Conservation (phyloP, 92 coral and sea anemone species). For the Metridium senile region DNA sequence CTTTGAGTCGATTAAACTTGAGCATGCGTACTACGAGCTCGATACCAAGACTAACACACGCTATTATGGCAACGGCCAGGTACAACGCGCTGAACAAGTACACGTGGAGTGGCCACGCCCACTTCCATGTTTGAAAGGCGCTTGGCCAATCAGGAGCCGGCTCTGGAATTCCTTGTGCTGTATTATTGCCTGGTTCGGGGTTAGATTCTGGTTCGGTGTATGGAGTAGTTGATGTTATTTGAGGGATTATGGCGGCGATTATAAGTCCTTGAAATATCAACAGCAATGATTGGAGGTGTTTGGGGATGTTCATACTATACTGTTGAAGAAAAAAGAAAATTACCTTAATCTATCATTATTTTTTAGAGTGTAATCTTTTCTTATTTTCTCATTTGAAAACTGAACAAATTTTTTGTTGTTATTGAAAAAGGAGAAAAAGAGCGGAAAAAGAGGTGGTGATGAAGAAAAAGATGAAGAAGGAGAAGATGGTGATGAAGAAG, state of each 20-base stretch:
- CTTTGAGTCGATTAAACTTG: slow-evolving; percentile 19
- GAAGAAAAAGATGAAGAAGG: too few species aligned
- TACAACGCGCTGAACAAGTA: slow-evolving; percentile 31
- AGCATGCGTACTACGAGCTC: slow-evolving; percentile 7
- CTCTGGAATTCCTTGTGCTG: slow-evolving; percentile 33
- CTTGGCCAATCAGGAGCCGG: slow-evolving; percentile 56
- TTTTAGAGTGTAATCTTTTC: too few species aligned
- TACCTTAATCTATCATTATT: too few species aligned
- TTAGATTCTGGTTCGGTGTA: neutral
- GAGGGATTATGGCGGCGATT: neutral
- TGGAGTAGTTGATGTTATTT: neutral
- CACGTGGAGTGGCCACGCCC: slow-evolving; percentile 62
- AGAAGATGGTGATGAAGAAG: too few species aligned
- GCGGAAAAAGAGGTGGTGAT: too few species aligned
- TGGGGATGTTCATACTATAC: neutral
- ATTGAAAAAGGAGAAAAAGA: too few species aligned
- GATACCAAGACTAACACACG: slow-evolving; percentile 13
- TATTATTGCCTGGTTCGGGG: neutral
- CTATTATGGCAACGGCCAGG: slow-evolving; percentile 28
- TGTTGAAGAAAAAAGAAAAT: neutral
- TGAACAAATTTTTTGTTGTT: too few species aligned
- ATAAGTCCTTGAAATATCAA: neutral
- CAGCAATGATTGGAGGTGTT: neutral
- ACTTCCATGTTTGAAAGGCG: slow-evolving; percentile 49
- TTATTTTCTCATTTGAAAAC: too few species aligned